Evolutionary conservation across 2,888 invertebrate genomes (phyloP).

Genomic region (Polietes domitor): DNA sequence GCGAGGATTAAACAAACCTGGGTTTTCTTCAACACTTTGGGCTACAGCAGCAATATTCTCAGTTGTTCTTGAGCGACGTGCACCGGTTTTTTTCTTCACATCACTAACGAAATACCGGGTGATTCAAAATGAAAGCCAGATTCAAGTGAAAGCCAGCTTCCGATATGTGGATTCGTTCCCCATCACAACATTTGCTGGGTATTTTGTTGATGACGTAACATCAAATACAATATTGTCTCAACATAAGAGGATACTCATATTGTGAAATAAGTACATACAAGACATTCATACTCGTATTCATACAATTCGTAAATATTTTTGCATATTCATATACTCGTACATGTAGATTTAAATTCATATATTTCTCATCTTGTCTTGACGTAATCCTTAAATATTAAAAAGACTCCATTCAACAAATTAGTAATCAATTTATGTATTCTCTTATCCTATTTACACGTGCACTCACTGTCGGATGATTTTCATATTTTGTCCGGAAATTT

Average conservation of each 20-base stretch:
- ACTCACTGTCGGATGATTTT: neutral
- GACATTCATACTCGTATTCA: too few species aligned
- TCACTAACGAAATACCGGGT: too few species aligned
- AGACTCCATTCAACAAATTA: neutral
- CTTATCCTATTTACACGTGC: neutral
- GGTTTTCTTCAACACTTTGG: too few species aligned
- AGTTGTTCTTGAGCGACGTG: too few species aligned
- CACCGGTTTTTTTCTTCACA: too few species aligned
- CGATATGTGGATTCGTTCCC: too few species aligned
- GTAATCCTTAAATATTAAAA: constrained; percentile 5
- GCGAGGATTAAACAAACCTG: too few species aligned
- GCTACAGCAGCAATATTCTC: too few species aligned
- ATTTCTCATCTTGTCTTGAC: neutral
- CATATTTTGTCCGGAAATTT: neutral
- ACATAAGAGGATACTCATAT: neutral
- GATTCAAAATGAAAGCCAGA: too few species aligned
- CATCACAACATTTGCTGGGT: too few species aligned
- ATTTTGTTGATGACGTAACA: neutral
- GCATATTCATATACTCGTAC: neutral
- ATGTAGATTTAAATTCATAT: neutral
- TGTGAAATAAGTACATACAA: neutral
- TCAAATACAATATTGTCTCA: neutral
- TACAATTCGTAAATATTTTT: neutral
- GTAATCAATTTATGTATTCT: neutral
- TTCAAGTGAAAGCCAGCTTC: too few species aligned